phyloP scores from a whole-genome alignment of 2,113 vertebrate species.

The Eidolon helvum region DNA sequence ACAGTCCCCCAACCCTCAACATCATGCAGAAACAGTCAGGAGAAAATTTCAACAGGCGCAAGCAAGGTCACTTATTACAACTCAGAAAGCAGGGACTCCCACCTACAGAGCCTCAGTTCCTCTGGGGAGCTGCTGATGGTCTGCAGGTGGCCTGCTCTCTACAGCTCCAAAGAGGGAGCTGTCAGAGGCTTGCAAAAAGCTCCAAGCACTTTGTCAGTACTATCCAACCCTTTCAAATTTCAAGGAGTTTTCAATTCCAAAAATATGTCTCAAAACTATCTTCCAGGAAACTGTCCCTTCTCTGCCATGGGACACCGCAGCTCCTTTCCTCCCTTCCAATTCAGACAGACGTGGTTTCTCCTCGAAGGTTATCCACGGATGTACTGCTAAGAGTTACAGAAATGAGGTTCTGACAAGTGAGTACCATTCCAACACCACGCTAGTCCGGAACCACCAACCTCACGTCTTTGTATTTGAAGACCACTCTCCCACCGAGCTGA shows the following conservation, averaged over 20 bases:
- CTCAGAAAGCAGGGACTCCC: neutral
- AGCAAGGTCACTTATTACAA: neutral
- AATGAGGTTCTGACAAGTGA: neutral
- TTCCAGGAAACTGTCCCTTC: neutral
- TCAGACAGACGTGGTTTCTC: neutral
- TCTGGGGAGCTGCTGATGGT: no score
- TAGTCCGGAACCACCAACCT: neutral
- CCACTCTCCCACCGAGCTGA: no score
- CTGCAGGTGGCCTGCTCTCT: neutral
- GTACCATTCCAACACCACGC: no score
- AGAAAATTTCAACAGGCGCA: neutral
- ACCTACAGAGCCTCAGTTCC: no score
- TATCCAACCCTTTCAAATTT: neutral
- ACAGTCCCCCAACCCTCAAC: neutral
- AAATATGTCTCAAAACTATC: neutral
- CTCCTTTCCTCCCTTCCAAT: no score
- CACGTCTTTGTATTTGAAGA: neutral
- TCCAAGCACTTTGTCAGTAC: neutral
- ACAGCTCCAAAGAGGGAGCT: neutral
- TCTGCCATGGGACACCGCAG: no score
- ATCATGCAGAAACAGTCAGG: neutral
- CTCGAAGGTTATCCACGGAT: neutral
- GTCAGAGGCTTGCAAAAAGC: neutral
- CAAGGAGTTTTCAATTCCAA: neutral
- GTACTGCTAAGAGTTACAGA: neutral